Evolutionary conservation across 2,888 invertebrate genomes (phyloP).

Genomic region (Ectemnius lituratus): DNA sequence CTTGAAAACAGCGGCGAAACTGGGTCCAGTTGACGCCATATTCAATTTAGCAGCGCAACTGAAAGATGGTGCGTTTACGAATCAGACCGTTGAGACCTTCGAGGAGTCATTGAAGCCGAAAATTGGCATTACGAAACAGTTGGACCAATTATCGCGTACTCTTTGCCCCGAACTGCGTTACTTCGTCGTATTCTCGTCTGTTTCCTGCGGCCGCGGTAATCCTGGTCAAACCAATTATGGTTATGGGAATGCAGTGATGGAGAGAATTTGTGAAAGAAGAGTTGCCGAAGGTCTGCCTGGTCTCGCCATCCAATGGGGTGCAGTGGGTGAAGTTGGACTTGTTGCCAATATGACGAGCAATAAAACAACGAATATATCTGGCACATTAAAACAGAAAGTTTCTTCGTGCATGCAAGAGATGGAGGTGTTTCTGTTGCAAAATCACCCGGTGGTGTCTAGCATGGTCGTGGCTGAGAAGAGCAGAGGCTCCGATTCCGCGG

Average conservation of each 20-base stretch:
- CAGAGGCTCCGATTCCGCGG: constrained; percentile 80
- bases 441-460: constrained; percentile 85
- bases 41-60: constrained; percentile 84
- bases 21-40: constrained; percentile 82
- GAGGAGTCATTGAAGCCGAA: constrained; percentile 81
- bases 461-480: constrained; percentile 94
- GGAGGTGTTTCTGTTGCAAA: constrained; percentile 84
- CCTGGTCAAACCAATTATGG: constrained; percentile 84
- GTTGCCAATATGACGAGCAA: constrained; percentile 88
- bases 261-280: constrained; percentile 79
- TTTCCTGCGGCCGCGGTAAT: constrained; percentile 83
- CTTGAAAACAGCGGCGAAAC: constrained; percentile 79
- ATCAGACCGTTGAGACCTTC: constrained; percentile 79
- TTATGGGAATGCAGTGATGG: constrained; percentile 84
- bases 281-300: constrained; percentile 78
- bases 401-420: constrained; percentile 88
- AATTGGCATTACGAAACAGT: no score
- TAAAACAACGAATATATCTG: constrained; percentile 85
- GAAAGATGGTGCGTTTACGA: constrained; percentile 79
- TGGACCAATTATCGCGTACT: constrained; percentile 78
- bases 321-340: constrained; percentile 86
- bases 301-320: constrained; percentile 83
- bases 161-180: constrained; percentile 78
- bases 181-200: constrained; percentile 84
- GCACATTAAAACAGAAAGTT: constrained; percentile 92